Evolutionary conservation across 2,797 vertebrate genomes (phyloP).

Genomic region (Rhodeus uyekii): DNA sequence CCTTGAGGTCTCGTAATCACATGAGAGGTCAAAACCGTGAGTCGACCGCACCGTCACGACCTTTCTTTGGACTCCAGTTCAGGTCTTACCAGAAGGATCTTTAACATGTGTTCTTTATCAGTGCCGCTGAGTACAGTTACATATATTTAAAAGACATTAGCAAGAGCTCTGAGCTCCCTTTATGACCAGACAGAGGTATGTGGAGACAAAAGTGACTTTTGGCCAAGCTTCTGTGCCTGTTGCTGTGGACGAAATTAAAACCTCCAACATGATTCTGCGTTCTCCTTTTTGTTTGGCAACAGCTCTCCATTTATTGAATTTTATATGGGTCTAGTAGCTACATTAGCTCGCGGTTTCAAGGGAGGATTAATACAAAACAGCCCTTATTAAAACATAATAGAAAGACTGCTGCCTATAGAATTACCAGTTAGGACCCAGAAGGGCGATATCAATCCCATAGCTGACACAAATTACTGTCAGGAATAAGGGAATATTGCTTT

Average conservation of each 20-base stretch:
- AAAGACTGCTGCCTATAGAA: constrained; percentile 72
- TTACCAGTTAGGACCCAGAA: constrained; percentile 71
- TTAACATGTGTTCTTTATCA: constrained; percentile 75
- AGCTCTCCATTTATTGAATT: constrained; percentile 74
- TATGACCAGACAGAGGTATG: constrained; percentile 69
- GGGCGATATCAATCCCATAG: constrained; percentile 69
- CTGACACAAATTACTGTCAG: constrained; percentile 72
- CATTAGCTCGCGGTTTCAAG: constrained; percentile 79
- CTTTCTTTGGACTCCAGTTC: constrained; percentile 53
- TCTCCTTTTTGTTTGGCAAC: constrained; percentile 73
- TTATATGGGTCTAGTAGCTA: constrained; percentile 82
- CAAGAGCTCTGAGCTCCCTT: constrained; percentile 73
- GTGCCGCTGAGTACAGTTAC: constrained; percentile 65
- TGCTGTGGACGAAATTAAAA: constrained; percentile 72
- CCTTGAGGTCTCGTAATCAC: constrained; percentile 62
- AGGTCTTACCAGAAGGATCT: constrained; percentile 70
- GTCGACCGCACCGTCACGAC: constrained; percentile 74
- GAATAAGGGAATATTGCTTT: constrained; percentile 61
- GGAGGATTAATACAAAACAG: constrained; percentile 81
- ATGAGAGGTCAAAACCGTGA: constrained; percentile 58
- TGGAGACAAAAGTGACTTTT: constrained; percentile 74
- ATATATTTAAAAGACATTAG: constrained; percentile 74
- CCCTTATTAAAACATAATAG: constrained; percentile 80
- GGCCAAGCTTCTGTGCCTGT: constrained; percentile 71
- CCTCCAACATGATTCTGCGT: constrained; percentile 68